A percentile compares a stretch with the other conserved stretches of the same genome.
Evolutionary conservation across 2,113 vertebrate species (phyloP).

Genomic region (Ardeotis arabs): DNA sequence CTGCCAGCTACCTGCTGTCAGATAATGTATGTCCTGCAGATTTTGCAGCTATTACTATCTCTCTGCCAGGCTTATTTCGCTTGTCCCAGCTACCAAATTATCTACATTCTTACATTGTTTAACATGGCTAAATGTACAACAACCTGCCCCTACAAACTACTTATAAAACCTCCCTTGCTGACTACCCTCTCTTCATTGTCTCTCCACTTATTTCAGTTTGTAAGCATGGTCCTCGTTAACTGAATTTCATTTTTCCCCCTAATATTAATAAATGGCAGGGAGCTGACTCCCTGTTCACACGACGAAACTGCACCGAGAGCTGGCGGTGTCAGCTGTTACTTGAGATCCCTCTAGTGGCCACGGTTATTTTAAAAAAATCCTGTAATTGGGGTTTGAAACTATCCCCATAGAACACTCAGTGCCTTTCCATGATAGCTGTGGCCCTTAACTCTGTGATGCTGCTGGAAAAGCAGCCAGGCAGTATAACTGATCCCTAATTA

Average conservation of each 20-base stretch:
- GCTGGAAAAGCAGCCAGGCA: neutral
- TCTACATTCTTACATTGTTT: neutral
- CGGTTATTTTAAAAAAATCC: neutral
- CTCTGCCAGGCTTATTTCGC: neutral
- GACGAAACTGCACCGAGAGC: fast-evolving
- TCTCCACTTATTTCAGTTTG: neutral
- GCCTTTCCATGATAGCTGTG: neutral
- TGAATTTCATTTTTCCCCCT: neutral
- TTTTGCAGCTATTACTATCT: neutral
- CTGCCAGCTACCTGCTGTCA: neutral
- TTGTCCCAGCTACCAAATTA: neutral
- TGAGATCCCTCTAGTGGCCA: neutral
- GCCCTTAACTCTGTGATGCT: neutral
- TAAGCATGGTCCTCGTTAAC: neutral
- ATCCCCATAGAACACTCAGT: too few relatives aligned
- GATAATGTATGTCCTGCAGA: neutral
- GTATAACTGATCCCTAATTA: neutral
- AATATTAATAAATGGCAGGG: too few relatives aligned
- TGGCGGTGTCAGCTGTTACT: neutral
- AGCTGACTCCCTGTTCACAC: neutral
- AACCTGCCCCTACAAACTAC: neutral
- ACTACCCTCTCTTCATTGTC: neutral
- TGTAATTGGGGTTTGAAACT: neutral
- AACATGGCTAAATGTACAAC: neutral
- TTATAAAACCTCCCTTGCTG: neutral